phyloP scores from a whole-genome alignment of 1,140 invertebrate species.

The Periplaneta americana region DNA sequence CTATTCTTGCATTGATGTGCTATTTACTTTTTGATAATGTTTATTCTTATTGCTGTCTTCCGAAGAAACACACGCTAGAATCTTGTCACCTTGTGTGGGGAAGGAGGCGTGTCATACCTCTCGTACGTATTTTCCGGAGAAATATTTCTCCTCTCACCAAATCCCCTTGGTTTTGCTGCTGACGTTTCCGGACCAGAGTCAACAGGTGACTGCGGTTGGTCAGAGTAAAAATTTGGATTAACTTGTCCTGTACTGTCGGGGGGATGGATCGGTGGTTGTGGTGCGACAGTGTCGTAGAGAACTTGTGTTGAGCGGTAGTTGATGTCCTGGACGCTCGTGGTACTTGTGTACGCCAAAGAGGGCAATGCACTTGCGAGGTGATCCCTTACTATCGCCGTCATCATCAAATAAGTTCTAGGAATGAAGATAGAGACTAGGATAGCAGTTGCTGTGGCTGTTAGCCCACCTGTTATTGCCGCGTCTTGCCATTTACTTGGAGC shows the following conservation, averaged over 20 bases:
- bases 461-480: slow-evolving; percentile 48
- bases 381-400: slow-evolving; percentile 45
- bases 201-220: background rate
- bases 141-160: background rate
- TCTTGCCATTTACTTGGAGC: slow-evolving; percentile 45
- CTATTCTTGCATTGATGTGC: no score
- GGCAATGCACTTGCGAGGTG: slow-evolving; percentile 43
- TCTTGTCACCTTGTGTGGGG: slow-evolving; percentile 7
- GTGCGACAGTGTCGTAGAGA: slow-evolving; percentile 6
- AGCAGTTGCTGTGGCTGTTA: slow-evolving; percentile 46
- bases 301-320: slow-evolving; percentile 11
- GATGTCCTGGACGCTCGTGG: slow-evolving; percentile 6
- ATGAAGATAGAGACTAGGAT: slow-evolving; percentile 50
- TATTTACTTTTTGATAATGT: no score
- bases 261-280: background rate
- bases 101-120: background rate
- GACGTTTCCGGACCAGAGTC: background rate
- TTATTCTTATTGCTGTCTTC: no score
- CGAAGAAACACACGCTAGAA: background rate
- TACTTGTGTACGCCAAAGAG: slow-evolving; percentile 27
- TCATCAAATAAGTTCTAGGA: slow-evolving; percentile 53
- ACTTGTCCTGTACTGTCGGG: background rate
- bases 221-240: slow-evolving; percentile 13
- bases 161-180: background rate
- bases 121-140: background rate